phyloP scores from a whole-genome alignment of 2,888 invertebrate genomes.

The Epinotia bilunana region DNA sequence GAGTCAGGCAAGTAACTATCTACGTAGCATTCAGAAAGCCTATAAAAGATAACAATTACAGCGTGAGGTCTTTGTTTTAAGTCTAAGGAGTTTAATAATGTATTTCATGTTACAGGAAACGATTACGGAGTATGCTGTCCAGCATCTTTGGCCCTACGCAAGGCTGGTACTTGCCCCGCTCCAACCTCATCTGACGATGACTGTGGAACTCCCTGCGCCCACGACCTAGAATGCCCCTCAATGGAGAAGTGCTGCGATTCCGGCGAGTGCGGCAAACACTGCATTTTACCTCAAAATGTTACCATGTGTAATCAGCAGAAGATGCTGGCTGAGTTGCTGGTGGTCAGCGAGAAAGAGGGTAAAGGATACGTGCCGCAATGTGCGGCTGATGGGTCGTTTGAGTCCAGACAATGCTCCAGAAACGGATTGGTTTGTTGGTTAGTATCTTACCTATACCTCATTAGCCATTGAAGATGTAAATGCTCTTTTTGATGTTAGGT shows the following conservation, averaged over 20 bases:
- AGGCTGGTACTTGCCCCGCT: slow-evolving; percentile 90
- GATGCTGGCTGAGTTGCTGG: slow-evolving; percentile 89
- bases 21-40: background rate
- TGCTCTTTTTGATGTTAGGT: background rate
- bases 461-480: background rate
- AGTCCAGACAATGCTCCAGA: slow-evolving; percentile 91
- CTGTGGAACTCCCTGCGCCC: slow-evolving; percentile 88
- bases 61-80: background rate
- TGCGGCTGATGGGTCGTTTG: slow-evolving; percentile 87
- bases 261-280: slow-evolving; percentile 89
- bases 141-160: slow-evolving; percentile 89
- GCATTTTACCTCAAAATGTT: slow-evolving; percentile 89
- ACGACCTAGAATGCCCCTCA: slow-evolving; percentile 92
- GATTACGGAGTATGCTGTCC: slow-evolving; percentile 96
- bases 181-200: slow-evolving; percentile 69
- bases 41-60: background rate
- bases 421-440: slow-evolving; percentile 94
- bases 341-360: slow-evolving; percentile 91
- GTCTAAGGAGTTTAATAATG: background rate
- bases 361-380: slow-evolving; percentile 94
- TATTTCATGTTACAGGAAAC: slow-evolving; percentile 79
- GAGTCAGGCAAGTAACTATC: slow-evolving; percentile 84
- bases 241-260: slow-evolving; percentile 93
- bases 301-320: slow-evolving; percentile 92
- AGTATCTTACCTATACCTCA: slow-evolving; percentile 46